A percentile compares a stretch with the other conserved stretches of the same genome.
Conservation (phyloP, 2,113 vertebrate species). For the Hyaena hyaena region DNA sequence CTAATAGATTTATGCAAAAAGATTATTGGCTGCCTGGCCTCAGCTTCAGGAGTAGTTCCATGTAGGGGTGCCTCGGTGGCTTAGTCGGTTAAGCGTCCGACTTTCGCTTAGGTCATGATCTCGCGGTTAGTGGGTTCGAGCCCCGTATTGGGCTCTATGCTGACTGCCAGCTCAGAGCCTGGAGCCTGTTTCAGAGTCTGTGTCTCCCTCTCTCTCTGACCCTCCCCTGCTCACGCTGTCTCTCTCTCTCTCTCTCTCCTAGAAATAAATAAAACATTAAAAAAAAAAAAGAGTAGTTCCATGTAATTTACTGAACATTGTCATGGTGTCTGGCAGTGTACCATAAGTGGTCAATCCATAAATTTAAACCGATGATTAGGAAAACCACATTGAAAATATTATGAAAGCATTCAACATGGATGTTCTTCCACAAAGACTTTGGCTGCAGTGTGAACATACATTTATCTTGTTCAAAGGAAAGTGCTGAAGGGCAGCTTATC, state of each 20-base stretch:
- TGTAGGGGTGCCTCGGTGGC: too few relatives aligned
- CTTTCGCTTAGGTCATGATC: too few relatives aligned
- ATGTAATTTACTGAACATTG: not conserved
- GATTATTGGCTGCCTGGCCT: not conserved
- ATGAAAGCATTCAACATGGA: not conserved
- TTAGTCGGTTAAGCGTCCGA: too few relatives aligned
- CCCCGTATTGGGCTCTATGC: too few relatives aligned
- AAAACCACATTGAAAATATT: not conserved
- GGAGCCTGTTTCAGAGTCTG: too few relatives aligned
- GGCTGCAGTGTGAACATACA: not conserved
- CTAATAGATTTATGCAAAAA: not conserved
- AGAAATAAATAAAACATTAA: too few relatives aligned
- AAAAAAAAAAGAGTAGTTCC: too few relatives aligned
- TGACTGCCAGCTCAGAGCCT: too few relatives aligned
- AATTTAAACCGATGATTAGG: not conserved
- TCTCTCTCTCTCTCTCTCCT: too few relatives aligned
- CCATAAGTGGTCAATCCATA: not conserved
- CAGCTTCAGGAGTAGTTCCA: not conserved
- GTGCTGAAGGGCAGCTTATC: not conserved
- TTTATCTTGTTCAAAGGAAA: not conserved
- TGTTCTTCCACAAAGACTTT: not conserved
- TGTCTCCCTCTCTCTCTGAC: too few relatives aligned
- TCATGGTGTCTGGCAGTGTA: not conserved
- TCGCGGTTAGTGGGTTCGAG: too few relatives aligned
- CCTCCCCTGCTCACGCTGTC: too few relatives aligned